These are phyloP conservation scores for Aelia acuminata DNA, from an alignment of 2,888 invertebrate genomes.

Conservation along the genomic window DNA sequence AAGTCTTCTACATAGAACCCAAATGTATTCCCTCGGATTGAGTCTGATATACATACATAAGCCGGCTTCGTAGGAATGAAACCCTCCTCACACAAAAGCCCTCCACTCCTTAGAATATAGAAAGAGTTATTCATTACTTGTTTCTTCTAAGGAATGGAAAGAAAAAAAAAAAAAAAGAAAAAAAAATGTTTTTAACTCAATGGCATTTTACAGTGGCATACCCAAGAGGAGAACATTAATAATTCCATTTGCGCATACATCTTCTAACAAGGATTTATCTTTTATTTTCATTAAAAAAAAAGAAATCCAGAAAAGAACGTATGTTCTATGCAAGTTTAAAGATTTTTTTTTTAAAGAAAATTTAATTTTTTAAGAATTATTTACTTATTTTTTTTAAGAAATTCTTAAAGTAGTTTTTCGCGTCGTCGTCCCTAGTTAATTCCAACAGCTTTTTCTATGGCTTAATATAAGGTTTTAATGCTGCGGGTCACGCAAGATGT, in stretches of 20 bases:
- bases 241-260: too few species aligned
- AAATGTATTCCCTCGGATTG: conserved; percentile 8
- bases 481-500: not conserved
- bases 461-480: not conserved
- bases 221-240: too few species aligned
- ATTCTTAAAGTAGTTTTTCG: conserved; percentile 3
- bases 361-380: not conserved
- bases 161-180: not conserved
- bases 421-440: not conserved
- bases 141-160: not conserved
- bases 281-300: too few species aligned
- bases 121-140: not conserved
- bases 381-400: not conserved
- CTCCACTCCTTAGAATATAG: conserved; percentile 16
- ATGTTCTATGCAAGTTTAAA: not conserved
- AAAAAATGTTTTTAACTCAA: too few species aligned
- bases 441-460: not conserved
- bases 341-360: not conserved
- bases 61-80: not conserved
- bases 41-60: conserved; percentile 38
- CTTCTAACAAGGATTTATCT: too few species aligned
- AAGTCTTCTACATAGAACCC: not conserved
- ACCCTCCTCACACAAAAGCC: not conserved
- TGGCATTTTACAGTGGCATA: too few species aligned
- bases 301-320: too few species aligned